Evolutionary conservation across 2,797 vertebrate genomes (phyloP).

Genomic region (Pogoniulus pusillus): DNA sequence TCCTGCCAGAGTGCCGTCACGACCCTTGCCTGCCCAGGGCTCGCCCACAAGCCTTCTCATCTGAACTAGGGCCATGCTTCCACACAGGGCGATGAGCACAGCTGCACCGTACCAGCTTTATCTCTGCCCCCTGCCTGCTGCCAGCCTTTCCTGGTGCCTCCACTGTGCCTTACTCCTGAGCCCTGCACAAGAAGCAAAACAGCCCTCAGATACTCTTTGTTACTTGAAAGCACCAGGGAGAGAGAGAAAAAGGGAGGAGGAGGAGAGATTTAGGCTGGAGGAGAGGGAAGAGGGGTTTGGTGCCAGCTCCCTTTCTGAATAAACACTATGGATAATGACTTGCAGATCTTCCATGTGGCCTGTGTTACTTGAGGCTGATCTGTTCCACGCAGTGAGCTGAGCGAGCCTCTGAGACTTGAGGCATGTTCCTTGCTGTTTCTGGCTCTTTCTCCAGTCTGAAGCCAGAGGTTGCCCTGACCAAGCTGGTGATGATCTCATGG

Average conservation of each 20-base stretch:
- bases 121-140: not conserved
- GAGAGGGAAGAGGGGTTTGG: not conserved
- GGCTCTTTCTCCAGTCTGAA: not conserved
- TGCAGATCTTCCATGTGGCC: constrained; percentile 49
- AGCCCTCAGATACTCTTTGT: not conserved
- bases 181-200: not conserved
- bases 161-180: not conserved
- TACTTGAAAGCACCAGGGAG: constrained; percentile 23
- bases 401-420: fast-evolving
- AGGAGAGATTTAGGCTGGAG: not conserved
- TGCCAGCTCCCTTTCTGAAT: constrained; percentile 48
- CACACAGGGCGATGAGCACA: not conserved
- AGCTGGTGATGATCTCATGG: not conserved
- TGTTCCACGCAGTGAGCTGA: constrained; percentile 43
- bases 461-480: not conserved
- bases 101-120: not conserved
- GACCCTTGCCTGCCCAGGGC: not conserved
- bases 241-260: not conserved
- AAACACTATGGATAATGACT: constrained; percentile 51
- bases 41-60: not conserved
- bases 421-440: not conserved
- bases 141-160: not conserved
- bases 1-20: not conserved
- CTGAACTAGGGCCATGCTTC: not conserved
- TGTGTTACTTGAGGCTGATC: constrained; percentile 52